Conservation (phyloP, 2,797 vertebrate genomes). For the Pipistrellus nathusii region DNA sequence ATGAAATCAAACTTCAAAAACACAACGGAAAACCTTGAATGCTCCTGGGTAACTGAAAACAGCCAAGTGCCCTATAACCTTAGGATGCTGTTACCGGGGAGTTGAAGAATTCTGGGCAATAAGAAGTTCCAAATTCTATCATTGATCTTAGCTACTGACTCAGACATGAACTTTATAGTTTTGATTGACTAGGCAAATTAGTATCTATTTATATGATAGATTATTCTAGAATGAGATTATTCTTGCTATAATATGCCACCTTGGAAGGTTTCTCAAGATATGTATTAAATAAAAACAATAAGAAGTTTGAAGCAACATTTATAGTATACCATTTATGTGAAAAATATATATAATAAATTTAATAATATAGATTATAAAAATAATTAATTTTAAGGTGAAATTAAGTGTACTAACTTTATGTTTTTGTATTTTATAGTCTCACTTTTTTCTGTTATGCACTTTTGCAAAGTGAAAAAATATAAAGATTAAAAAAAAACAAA, state of each 20-base stretch:
- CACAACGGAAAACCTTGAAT: neutral
- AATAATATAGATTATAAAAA: neutral
- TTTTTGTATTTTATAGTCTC: neutral
- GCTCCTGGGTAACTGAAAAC: neutral
- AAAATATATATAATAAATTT: neutral
- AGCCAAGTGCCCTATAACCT: neutral
- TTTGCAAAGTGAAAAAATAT: neutral
- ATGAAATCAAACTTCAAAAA: neutral
- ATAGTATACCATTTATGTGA: neutral
- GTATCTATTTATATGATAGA: neutral
- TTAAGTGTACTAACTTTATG: neutral
- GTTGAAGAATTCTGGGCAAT: neutral
- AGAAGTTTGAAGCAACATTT: neutral
- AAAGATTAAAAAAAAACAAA: neutral
- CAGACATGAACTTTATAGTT: neutral
- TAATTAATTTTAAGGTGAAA: neutral
- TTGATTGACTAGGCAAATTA: neutral
- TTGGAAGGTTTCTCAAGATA: neutral
- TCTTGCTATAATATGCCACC: neutral
- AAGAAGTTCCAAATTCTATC: neutral
- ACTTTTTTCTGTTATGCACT: neutral
- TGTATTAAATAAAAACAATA: neutral
- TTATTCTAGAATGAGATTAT: neutral
- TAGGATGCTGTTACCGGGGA: fast-evolving
- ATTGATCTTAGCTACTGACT: neutral